A percentile compares a stretch with the other conserved stretches of the same genome.
phyloP scores from a whole-genome alignment of 1,140 invertebrate genomes.

The Dufourea novaeangliae region DNA sequence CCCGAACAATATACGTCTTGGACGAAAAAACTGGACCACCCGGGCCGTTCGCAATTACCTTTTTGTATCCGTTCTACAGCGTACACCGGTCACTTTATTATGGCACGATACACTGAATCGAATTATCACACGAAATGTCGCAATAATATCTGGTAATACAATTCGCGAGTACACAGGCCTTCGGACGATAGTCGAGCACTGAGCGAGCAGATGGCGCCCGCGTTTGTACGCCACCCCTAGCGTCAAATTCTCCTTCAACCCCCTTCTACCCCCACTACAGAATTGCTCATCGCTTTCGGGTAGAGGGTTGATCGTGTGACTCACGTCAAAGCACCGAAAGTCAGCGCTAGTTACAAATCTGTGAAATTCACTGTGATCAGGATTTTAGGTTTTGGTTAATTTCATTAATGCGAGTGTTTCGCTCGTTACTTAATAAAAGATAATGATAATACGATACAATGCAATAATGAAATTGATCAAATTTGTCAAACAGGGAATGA shows the following conservation, averaged over 20 bases:
- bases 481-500: neutral
- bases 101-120: conserved; percentile 65
- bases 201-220: conserved; percentile 71
- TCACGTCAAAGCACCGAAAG: conserved; percentile 20
- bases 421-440: no score
- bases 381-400: neutral
- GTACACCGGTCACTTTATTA: conserved; percentile 67
- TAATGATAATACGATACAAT: no score
- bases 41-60: conserved; percentile 60
- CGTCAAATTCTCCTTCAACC: conserved; percentile 42
- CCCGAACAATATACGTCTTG: conserved; percentile 26
- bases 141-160: conserved; percentile 68
- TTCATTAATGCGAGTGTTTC: no score
- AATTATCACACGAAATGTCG: conserved; percentile 59
- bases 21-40: no score
- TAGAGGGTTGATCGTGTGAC: conserved; percentile 41
- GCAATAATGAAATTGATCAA: no score
- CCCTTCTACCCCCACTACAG: conserved; percentile 19
- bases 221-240: conserved; percentile 58
- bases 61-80: conserved; percentile 61
- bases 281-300: neutral
- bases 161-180: conserved; percentile 62
- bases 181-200: conserved; percentile 71
- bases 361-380: neutral
- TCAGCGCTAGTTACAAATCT: conserved; percentile 7